phyloP scores from a whole-genome alignment of 2,113 vertebrate genomes.

The Nibea albiflora region DNA sequence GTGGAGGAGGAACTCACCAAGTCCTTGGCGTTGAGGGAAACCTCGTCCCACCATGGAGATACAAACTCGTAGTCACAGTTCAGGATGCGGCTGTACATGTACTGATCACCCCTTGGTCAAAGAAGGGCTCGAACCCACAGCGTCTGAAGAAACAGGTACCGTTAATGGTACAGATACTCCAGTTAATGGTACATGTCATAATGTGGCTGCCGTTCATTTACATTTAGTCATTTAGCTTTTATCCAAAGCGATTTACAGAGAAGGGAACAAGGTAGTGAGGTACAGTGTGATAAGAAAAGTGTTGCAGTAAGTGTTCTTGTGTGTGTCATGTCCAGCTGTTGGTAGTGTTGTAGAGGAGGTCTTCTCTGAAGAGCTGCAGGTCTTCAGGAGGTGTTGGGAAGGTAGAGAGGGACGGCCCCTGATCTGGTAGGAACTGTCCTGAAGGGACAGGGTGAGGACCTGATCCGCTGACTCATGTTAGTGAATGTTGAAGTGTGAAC shows the following conservation, averaged over 20 bases:
- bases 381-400: too few species aligned
- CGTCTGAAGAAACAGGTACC: constrained; percentile 75
- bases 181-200: background rate
- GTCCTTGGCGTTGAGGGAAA: constrained; percentile 89
- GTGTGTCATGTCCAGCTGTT: too few species aligned
- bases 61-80: constrained; percentile 90
- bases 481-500: background rate
- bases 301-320: too few species aligned
- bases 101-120: constrained; percentile 90
- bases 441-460: too few species aligned
- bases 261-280: too few species aligned
- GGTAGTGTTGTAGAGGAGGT: too few species aligned
- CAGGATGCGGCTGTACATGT: constrained; percentile 91
- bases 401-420: too few species aligned
- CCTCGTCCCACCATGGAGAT: constrained; percentile 89
- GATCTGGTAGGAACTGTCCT: too few species aligned
- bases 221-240: background rate
- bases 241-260: too few species aligned
- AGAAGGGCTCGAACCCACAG: constrained; percentile 94
- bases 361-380: too few species aligned
- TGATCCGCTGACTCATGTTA: too few species aligned
- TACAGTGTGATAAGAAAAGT: too few species aligned
- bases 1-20: constrained; percentile 78
- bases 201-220: background rate
- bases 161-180: background rate